Base-by-base conservation (phyloP, 2,888 invertebrate genomes). In the Ypsolopha scabrella region DNA sequence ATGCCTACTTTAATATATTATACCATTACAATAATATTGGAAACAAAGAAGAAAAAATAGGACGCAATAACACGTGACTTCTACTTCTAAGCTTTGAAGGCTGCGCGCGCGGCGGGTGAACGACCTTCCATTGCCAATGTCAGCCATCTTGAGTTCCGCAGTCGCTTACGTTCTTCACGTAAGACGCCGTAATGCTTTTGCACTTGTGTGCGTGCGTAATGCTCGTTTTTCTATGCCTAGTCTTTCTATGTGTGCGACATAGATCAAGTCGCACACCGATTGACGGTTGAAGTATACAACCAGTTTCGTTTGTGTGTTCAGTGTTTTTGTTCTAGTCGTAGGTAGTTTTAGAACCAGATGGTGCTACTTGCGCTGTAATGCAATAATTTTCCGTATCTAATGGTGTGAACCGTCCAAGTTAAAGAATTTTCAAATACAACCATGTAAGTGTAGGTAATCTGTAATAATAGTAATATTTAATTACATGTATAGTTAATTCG, bases 121-220 rank as follows among this genome's bases (percentile, higher is more conserved):
- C 62, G 83, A 82, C 77, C 79, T 63, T 58, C 82, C 86, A 86
- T 82, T 86, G 86, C 86, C 86, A 86, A 86, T 86, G 86, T 85
- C 86, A 86, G 86, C 85, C 85, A 85, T 83, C 80, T 85, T 83
- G 82, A 80, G 82, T 85, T 83, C 85, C 85, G 85, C 83, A 78
- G 72, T 80, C 75, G 83, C 82, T 85, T 83, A 82, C 81, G 81
- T 81, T 76, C 81, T 74, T 81, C 82, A 85, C 85, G 85, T 85
- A 85, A 85, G 85, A 85, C 77, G 80, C 83, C 81, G 85, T 85
- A 85, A 85, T 70, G 67, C 65, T n/a, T 67, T 62, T 65, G 65
- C 48, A 36, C 60, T 60, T 64, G 85, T 86, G 83, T 82, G 85
- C 52, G 82, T 79, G 60, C 59, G 65, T 81, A 81, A 78, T 80